Conservation (phyloP, 1,140 invertebrate species). For the Cydia fagiglandana region DNA sequence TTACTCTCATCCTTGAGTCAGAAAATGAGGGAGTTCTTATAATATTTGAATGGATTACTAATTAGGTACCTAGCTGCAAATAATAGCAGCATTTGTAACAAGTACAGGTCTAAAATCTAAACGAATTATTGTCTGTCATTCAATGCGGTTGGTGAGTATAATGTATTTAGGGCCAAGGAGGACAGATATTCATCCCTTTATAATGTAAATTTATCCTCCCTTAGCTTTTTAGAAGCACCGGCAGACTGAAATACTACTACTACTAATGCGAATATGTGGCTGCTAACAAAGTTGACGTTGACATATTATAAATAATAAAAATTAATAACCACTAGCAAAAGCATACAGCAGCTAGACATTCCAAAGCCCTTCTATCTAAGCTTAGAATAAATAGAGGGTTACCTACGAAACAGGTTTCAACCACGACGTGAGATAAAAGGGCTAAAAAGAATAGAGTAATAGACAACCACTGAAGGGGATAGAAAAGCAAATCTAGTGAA, state of each 20-base stretch:
- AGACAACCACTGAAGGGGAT: slow-evolving; percentile 17
- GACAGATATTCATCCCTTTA: slow-evolving; percentile 14
- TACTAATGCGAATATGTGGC: not conserved
- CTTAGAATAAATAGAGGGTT: slow-evolving; percentile 29
- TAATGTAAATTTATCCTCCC: slow-evolving; percentile 17
- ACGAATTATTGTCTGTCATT: not conserved
- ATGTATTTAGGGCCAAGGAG: not conserved
- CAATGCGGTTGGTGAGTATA: slow-evolving; percentile 2
- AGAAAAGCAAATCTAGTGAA: slow-evolving; percentile 18
- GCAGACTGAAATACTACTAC: not conserved
- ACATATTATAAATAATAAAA: not conserved
- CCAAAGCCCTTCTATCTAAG: slow-evolving; percentile 26
- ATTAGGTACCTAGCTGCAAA: not conserved
- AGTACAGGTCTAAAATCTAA: not conserved
- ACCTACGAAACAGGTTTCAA: slow-evolving; percentile 25
- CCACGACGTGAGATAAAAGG: slow-evolving; percentile 22
- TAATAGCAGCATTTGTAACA: not conserved
- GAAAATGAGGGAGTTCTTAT: slow-evolving; percentile 26
- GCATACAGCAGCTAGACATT: slow-evolving; percentile 14
- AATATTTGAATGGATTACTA: slow-evolving; percentile 10
- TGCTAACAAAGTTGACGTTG: not conserved
- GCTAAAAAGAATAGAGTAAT: slow-evolving; percentile 23
- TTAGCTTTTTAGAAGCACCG: not conserved
- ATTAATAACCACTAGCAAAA: slow-evolving; percentile 6
- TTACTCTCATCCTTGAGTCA: slow-evolving; percentile 36